Base-by-base conservation (phyloP, 2,113 vertebrate species). In the Verasper variegatus region DNA sequence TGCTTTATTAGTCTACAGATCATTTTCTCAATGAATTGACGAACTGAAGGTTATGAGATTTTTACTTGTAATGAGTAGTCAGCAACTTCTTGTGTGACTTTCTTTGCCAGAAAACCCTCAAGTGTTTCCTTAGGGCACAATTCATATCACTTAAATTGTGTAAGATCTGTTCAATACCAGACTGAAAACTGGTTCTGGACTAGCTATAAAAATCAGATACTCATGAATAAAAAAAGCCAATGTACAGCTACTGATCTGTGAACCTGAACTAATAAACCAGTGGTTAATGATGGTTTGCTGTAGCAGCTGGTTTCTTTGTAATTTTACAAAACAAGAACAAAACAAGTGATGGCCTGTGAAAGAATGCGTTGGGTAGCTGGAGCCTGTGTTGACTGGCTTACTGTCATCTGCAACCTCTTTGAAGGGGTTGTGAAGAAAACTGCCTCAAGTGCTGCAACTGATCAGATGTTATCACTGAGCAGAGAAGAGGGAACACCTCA, bases 401-500 rank as follows among this genome's bases (percentile, higher is more conserved):
- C 26, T 40, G 52, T 52, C 20, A 42, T 59, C 54, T 58, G 62
- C 63, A 70, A 76, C 47, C 67, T 54, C 45, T 40, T 31, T 57
- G 24, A 76, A 68, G 56, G 12, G 21, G 54, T 23, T 55, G 13
- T 59, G 47, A 20, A 61, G 77, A 59, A 79, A 79, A 78, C 27
- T 54, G 74, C 85, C 49, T 6, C 23, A 5, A 77, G 88, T 67
- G 71, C 27, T 71, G 2, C 51, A 8, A 40, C 21, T 42, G 67
- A 71, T 82, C 65, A 76, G 84, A 91, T 78, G 58, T 80, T 88
- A 71, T 87, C 74, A 0, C 21, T 18, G 10, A 21, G 31, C 61
- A 1, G 3, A 2, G 58, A 73, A 31, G 49, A 79, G 37, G 35
- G 31, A 31, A 71, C 17, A 51, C 83, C 88, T 90, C 76, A 72